phyloP scores from a whole-genome alignment of 2,888 invertebrate species.

The Leptopilina syphax region DNA sequence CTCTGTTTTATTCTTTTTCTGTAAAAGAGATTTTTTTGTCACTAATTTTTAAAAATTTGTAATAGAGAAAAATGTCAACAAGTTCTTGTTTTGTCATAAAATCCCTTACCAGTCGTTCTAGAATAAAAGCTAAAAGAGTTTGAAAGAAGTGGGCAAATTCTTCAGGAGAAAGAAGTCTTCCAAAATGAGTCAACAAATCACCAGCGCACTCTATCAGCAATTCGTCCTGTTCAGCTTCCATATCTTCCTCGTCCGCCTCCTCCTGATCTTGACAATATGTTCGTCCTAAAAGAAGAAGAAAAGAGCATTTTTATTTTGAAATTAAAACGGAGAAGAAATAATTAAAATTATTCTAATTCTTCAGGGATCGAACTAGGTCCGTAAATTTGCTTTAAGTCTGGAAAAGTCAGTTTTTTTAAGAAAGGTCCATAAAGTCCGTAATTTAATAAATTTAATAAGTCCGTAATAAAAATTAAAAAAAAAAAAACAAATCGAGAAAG shows the following conservation, averaged over 20 bases:
- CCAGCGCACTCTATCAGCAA: constrained; percentile 86
- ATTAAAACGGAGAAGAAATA: neutral
- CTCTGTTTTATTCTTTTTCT: constrained; percentile 83
- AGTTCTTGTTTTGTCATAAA: neutral
- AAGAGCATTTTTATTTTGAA: neutral
- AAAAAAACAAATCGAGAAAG: too few relatives aligned
- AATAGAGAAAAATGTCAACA: neutral
- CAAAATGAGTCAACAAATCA: constrained; percentile 85
- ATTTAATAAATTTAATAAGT: too few relatives aligned
- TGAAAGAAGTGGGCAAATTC: constrained; percentile 84
- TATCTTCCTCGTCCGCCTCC: constrained; percentile 78
- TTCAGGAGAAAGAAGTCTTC: constrained; percentile 81
- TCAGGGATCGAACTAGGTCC: too few relatives aligned
- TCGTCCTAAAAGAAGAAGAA: constrained; percentile 63
- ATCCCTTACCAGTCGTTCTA: constrained; percentile 82
- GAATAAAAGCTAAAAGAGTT: constrained; percentile 80
- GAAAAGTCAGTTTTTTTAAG: too few relatives aligned
- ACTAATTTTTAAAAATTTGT: constrained; percentile 4
- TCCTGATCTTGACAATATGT: constrained; percentile 78
- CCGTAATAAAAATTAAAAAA: too few relatives aligned
- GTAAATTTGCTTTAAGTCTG: too few relatives aligned
- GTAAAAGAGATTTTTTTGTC: constrained; percentile 50
- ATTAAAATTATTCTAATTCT: too few relatives aligned
- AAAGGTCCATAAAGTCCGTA: too few relatives aligned
- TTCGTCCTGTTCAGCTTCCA: constrained; percentile 86